These are phyloP conservation scores for Cliona cf. orientalis DNA, from an alignment of 37 sponge, comb jelly and placozoan genomes.

Conservation along the genomic window DNA sequence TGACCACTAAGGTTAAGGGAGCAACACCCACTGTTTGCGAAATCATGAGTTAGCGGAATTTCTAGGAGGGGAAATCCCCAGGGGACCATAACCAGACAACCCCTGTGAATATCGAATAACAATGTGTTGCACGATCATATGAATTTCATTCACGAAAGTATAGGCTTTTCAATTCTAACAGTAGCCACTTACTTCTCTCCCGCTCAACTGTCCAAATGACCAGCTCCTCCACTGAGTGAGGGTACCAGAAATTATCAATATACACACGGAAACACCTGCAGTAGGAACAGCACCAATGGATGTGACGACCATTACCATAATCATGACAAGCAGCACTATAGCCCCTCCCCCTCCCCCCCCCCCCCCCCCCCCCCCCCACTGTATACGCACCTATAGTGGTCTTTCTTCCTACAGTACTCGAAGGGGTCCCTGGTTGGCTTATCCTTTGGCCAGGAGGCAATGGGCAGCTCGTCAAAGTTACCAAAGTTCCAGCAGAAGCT, in stretches of 20 bases:
- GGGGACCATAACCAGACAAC: too few species aligned
- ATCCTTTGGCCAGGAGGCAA: conserved; percentile 45
- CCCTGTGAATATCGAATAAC: too few species aligned
- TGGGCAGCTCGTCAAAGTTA: conserved; percentile 43
- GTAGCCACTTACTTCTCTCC: conserved; percentile 62
- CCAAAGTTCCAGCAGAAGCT: conserved; percentile 66
- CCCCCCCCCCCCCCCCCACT: neutral
- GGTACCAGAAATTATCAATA: conserved; percentile 69
- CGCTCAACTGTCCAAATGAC: conserved; percentile 83
- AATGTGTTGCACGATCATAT: too few species aligned
- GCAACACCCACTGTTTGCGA: too few species aligned
- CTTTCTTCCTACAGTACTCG: conserved; percentile 67
- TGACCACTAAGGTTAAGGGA: too few species aligned
- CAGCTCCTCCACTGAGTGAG: conserved; percentile 78
- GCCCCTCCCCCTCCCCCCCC: neutral
- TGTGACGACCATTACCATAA: too few species aligned
- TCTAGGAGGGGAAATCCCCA: too few species aligned
- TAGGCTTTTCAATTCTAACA: neutral
- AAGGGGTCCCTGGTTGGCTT: conserved; percentile 34
- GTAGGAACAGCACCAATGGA: too few species aligned
- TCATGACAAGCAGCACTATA: too few species aligned
- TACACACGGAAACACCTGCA: conserved; percentile 69
- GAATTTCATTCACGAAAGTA: neutral
- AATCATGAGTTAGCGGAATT: too few species aligned
- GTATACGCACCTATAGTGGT: conserved; percentile 54